Evolutionary conservation across 2,797 vertebrate species (phyloP).

Genomic region (Sus cebifrons): DNA sequence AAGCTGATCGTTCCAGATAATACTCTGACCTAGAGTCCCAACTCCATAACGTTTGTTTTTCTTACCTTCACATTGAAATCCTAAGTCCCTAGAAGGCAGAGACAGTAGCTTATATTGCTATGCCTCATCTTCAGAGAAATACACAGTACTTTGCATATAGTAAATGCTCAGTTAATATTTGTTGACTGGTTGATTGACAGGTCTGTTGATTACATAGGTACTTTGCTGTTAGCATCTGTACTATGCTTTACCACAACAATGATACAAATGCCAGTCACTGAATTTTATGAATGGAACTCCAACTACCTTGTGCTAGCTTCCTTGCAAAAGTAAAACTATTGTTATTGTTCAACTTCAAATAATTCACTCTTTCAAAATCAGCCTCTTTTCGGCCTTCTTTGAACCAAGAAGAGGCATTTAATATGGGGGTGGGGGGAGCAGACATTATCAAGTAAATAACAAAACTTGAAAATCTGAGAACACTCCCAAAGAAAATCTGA

Average conservation of each 20-base stretch:
- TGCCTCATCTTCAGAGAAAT: constrained; percentile 43
- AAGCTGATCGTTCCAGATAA: constrained; percentile 18
- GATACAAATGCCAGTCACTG: neutral
- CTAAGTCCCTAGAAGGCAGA: constrained; percentile 8
- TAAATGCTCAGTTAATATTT: constrained; percentile 22
- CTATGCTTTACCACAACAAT: constrained; percentile 24
- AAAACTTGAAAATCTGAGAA: constrained; percentile 48
- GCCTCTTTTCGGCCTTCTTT: constrained; percentile 36
- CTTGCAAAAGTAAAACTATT: constrained; percentile 50
- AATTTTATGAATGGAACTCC: constrained; percentile 8
- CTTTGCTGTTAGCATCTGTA: neutral
- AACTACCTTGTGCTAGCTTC: constrained; percentile 2
- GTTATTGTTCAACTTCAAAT: constrained; percentile 44
- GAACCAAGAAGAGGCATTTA: constrained; percentile 46
- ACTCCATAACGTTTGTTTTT: constrained; percentile 49
- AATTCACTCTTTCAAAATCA: constrained; percentile 64
- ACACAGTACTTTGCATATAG: neutral
- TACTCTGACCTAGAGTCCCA: neutral
- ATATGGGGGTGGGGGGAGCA: neutral
- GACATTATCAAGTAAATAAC: neutral
- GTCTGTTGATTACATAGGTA: neutral
- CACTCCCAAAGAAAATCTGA: constrained; percentile 43
- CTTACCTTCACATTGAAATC: constrained; percentile 34
- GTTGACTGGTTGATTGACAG: neutral
- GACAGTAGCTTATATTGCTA: constrained; percentile 9